Conservation (phyloP, 2,113 vertebrate genomes). For the Podilymbus podiceps region DNA sequence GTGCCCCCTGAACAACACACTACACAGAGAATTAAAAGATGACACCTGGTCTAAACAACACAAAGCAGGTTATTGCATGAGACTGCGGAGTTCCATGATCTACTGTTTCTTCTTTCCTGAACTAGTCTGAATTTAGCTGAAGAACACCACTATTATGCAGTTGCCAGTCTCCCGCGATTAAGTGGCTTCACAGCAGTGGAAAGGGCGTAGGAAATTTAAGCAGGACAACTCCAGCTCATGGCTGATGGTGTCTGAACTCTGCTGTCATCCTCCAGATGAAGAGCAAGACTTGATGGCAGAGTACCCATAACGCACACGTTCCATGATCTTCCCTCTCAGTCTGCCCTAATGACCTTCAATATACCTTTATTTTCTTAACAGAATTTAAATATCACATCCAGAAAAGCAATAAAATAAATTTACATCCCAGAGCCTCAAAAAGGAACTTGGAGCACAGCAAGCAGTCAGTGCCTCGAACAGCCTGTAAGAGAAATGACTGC, state of each 20-base stretch:
- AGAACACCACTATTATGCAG: not conserved
- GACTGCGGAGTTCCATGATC: not conserved
- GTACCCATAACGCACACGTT: rapidly evolving
- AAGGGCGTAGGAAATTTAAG: not conserved
- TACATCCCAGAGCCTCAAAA: not conserved
- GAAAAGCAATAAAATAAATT: not conserved
- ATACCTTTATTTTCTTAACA: not conserved
- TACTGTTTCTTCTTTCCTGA: not conserved
- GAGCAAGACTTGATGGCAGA: not conserved
- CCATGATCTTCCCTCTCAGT: not conserved
- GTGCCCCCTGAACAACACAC: no score
- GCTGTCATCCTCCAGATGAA: not conserved
- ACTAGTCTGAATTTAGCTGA: not conserved
- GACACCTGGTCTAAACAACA: not conserved
- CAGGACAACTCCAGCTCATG: not conserved
- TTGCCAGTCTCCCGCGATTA: rapidly evolving
- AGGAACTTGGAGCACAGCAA: not conserved
- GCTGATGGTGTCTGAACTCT: not conserved
- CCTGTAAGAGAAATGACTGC: not conserved
- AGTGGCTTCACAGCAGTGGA: no score
- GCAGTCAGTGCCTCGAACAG: not conserved
- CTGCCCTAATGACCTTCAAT: not conserved
- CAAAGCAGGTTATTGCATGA: not conserved
- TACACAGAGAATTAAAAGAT: not conserved
- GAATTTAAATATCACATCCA: not conserved